Base-by-base conservation (phyloP, 2,888 invertebrate species). In the Lacanobia wlatinum region DNA sequence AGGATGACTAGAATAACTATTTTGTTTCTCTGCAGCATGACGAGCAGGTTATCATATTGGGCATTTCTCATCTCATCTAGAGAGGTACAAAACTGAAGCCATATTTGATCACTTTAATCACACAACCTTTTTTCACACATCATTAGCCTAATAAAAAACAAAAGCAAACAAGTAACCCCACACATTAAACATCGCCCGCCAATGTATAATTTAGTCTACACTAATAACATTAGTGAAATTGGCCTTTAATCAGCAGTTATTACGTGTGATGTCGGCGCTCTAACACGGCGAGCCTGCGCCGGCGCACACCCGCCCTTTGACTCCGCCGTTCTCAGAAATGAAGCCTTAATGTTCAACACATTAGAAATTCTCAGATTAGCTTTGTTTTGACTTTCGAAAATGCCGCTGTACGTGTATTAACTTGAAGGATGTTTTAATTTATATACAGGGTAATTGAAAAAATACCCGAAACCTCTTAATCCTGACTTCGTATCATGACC, bases 281-380 rank as follows among this genome's bases (percentile, higher is more conserved):
- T 78, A 75, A 85, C 86, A 84, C 77, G 73, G 70, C 56, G 77
- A 82, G 72, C 68, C 75, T 77, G 84, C 83, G 80, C 78, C 76
- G 78, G 80, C 84, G 79, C 79, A 76, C 70, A 87, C 63, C 77
- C 86, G 88, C 89, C 87, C 87, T 90, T 89, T 87, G 88, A 90
- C 89, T 87, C 77, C 65, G 74, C 81, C 63, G 68, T 79, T 85
- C 84, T 84, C 56, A 81, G 85, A 87, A 87, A 75, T 74, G 61
- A 70, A 59, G 60, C 73, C 66, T 66, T 78, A 65, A 73, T 76
- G 64, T 71, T 66, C 58, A 67, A 70, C 74, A 70, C 71, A 73
- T 81, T 78, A 76, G 62, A 80, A 65, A 58, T 71, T 75, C 63
- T 70, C 64, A 55, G 50, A 79, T 80, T 73, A 74, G 43, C 23